Percentiles rank a stretch among this genome's conserved stretches.
phyloP scores from a whole-genome alignment of 2,888 invertebrate species.

The Magallana nippona region DNA sequence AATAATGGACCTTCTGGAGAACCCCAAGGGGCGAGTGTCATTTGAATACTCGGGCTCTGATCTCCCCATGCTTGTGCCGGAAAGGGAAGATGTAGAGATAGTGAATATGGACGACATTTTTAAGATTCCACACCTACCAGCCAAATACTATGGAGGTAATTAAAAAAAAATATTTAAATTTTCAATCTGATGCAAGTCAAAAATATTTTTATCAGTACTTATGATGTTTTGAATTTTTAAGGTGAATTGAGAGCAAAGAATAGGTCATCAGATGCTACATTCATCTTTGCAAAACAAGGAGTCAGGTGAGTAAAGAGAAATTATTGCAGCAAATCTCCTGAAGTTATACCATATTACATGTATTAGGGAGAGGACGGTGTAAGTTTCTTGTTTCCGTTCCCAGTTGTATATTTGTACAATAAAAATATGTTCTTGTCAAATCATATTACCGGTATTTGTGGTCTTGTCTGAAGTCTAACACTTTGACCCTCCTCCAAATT shows the following conservation, averaged over 20 bases:
- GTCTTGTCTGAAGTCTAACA: too few relatives aligned
- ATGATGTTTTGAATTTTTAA: not conserved
- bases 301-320: not conserved
- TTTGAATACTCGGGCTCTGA: not conserved
- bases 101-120: constrained; percentile 15
- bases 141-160: constrained; percentile 44
- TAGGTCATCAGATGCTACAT: not conserved
- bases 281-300: constrained; percentile 21
- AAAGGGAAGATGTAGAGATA: not conserved
- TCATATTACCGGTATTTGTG: too few relatives aligned
- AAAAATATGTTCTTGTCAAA: too few relatives aligned
- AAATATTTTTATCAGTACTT: too few relatives aligned
- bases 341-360: too few relatives aligned
- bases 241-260: constrained; percentile 9
- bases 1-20: not conserved
- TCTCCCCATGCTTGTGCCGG: not conserved
- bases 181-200: not conserved
- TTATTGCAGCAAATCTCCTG: too few relatives aligned
- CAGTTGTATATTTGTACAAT: too few relatives aligned
- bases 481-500: too few relatives aligned
- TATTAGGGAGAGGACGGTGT: too few relatives aligned
- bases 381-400: too few relatives aligned
- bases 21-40: not conserved
- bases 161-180: not conserved
- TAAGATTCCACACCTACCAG: constrained; percentile 17